Base-by-base conservation (phyloP, 2,888 invertebrate genomes). In the Mechanitis mazaeus region DNA sequence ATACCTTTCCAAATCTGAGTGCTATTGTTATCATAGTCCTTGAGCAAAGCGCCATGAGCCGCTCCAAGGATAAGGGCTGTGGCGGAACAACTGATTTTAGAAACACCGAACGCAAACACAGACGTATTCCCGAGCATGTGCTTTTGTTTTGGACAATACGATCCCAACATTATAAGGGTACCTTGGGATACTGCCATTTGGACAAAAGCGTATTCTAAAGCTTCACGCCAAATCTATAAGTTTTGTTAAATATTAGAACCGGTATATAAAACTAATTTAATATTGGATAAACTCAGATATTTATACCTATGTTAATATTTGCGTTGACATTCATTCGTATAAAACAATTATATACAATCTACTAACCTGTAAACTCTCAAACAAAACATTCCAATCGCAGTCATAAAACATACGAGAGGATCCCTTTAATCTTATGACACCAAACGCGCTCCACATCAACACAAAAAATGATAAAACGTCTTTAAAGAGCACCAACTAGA, bases 151-250 rank as follows among this genome's bases (percentile, higher is more conserved):
- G 87, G 87, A 45, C 83, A 83, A 65, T 81, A 81, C 1, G 87
- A 73, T 4, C 89, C 89, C 3, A 89, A 74, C 88, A 88, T 89
- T 3, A 83, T 66, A 1, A 87, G 73, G 0, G 86, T 79, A 0
- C 90, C 90, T 66, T 87, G 86, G 1, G 80, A 78, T 0, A 87
- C 73, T 0, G 83, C 73, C 80, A 88, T 81, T 70, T 90, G 79
- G 11, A 91, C 60, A 0, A 90, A 72, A 0, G 85, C 72, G 65
- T 84, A 89, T 67, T 90, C 89, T 33, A 86, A 70, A 1, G 90
- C 90, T 54, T 85, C 81, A 0, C 83, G 81, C 90, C 90, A 91
- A 50, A 91, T 80, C 88, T 90, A 72, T 20, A 73, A 69, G 56
- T 54, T 57, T 46, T 11, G 45, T n/a, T n/a, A 42, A 12, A 38